Percentiles rank a stretch among this genome's conserved stretches.
Evolutionary conservation across 2,888 invertebrate species (phyloP).

Genomic region (Miltochrista miniata): DNA sequence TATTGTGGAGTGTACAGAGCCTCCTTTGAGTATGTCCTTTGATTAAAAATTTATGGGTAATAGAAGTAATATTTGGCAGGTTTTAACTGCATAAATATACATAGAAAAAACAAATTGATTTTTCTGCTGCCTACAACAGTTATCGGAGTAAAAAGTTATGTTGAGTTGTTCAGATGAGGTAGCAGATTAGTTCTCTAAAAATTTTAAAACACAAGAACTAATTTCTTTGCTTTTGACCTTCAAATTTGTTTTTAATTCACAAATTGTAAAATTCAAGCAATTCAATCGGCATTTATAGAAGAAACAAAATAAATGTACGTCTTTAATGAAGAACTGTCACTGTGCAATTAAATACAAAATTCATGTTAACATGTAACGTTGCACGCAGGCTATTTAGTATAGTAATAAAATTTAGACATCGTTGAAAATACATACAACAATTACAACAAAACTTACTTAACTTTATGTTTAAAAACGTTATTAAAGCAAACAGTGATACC

Average conservation of each 20-base stretch:
- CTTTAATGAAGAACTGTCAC: too few relatives aligned
- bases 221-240: neutral
- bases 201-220: neutral
- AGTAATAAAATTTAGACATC: too few relatives aligned
- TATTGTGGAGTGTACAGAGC: conserved; percentile 20
- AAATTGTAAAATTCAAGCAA: conserved; percentile 3
- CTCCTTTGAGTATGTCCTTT: conserved; percentile 26
- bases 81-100: conserved; percentile 1
- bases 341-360: too few relatives aligned
- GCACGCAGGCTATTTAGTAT: too few relatives aligned
- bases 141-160: conserved; percentile 1
- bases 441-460: too few relatives aligned
- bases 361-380: too few relatives aligned
- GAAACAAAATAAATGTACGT: conserved; percentile 14
- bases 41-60: conserved; percentile 18
- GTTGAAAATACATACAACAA: too few relatives aligned
- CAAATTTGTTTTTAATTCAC: neutral
- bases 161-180: neutral
- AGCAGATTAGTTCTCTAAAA: neutral
- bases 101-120: neutral
- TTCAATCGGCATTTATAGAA: conserved; percentile 13
- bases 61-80: neutral
- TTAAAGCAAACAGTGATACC: too few relatives aligned
- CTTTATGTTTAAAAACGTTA: too few relatives aligned
- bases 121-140: neutral